phyloP scores from a whole-genome alignment of 2,797 vertebrate genomes.

The Hylomyscus alleni region DNA sequence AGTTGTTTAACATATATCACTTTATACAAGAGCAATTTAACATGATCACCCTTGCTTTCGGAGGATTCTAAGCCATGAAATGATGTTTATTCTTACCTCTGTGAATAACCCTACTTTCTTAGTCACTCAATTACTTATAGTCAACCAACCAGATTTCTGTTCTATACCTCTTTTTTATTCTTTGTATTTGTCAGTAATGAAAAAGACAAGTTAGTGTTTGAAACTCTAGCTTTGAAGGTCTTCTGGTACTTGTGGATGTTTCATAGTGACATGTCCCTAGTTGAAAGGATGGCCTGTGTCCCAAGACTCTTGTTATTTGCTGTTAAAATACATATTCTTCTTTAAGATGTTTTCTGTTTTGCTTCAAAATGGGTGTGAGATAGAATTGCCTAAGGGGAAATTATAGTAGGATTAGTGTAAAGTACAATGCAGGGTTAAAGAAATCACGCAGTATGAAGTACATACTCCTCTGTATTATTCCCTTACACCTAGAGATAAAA shows the following conservation, averaged over 20 bases:
- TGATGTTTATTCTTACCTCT: background rate
- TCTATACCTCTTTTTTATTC: background rate
- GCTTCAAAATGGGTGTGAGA: background rate
- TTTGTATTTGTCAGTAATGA: background rate
- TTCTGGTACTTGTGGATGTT: background rate
- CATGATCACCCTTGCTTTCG: background rate
- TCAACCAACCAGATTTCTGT: background rate
- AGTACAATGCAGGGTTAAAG: background rate
- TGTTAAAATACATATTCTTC: conserved; percentile 4
- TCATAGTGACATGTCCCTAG: background rate
- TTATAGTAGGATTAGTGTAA: background rate
- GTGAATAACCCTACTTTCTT: background rate
- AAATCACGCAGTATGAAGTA: background rate
- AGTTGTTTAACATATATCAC: background rate
- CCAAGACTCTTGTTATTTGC: background rate
- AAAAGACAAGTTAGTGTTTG: background rate
- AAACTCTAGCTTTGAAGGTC: background rate
- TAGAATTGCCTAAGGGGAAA: background rate
- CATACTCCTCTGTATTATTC: background rate
- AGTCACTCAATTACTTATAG: background rate
- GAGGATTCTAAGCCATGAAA: background rate
- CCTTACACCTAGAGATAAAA: background rate
- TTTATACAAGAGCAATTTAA: background rate
- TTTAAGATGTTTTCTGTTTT: conserved; percentile 50
- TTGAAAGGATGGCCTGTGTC: background rate